Evolutionary conservation across 2,888 invertebrate species (phyloP), one percentile per base, ranked within the genome.

Genomic region (Nipponacmea schrenckii): DNA sequence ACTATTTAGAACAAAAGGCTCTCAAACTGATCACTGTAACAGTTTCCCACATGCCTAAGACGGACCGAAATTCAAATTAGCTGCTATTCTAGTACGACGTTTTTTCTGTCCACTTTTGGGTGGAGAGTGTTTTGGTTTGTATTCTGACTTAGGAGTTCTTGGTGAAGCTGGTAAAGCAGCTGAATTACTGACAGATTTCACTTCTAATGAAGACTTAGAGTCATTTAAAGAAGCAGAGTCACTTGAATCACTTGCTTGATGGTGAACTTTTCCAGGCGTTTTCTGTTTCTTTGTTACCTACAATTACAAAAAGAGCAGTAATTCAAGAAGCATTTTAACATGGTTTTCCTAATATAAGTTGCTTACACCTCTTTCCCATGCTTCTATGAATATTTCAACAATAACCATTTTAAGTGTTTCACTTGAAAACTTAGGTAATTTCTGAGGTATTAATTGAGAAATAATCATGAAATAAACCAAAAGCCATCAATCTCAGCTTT

Each of bases 251-350:
- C 24, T 44, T 2, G 2, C 15, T 1, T 46, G 50, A 27, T 77
- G 76, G 62, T 72, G 68, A 24, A 72, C 63, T 46, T 78, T 78
- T 45, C 72, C 73, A 27, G 78, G 78, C 15, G 78, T 73, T 66
- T 74, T 75, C 68, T 77, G 76, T 26, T 78, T 74, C 24, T 70
- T 72, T 26, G 79, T 75, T 17, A 79, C 79, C 79, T 79, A 56
- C 4, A 64, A 64, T 64, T 17, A 69, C 14, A 48, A 67, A 44
- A 7, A 39, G 12, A 26, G 4, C 31, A 24, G 31, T 24, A 31
- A 17, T 48, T n/a, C 15, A 48, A n/a, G n/a, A n/a, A n/a, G n/a
- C n/a, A n/a, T n/a, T n/a, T n/a, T n/a, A n/a, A n/a, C n/a, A n/a
- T n/a, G n/a, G n/a, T n/a, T n/a, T n/a, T n/a, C n/a, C n/a, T n/a